Evolutionary conservation across 1,140 invertebrate genomes (phyloP), one percentile per base, ranked within the genome.

Genomic region (Aplysia californica): DNA sequence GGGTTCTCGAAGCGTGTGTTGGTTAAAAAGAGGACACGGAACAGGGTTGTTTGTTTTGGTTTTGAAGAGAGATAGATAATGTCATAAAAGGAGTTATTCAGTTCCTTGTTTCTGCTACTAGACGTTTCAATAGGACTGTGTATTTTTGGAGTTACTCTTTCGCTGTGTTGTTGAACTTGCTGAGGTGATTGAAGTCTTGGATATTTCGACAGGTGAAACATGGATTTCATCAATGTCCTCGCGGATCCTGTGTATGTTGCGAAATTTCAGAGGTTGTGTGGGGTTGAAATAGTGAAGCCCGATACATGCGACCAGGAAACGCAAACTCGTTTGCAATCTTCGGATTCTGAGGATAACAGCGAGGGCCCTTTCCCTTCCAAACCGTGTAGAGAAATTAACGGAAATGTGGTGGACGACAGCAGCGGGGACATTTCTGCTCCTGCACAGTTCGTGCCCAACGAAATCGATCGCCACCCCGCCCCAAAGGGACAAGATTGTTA

Each of bases 251-350:
- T 23, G 2, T 29, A 44, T 50, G 72, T 75, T 33, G 72, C 72
- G 4, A 55, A 3, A 36, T 44, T 75, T 75, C 72, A 75, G 36
- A 50, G 61, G 2, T n/a, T 66, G 20, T 75, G 72, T 59, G 72
- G 72, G 3, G 61, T 75, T 3, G 41, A 44, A n/a, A n/a, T 26
- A 5, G 61, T 44, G 21, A 75, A 75, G 66, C 72, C 72, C 18
- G 59, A 39, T 2, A 75, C 58, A 3, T 50, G 58, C 38, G 72
- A 75, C 41, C 72, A 75, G 26, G 38, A 75, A 26, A 75, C 72
- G 26, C 72, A 75, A 29, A 75, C 72, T 0, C 35, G 36, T 21
- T 23, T 26, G 15, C 33, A 55, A 71, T 58, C 68, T 21, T 41
- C 70, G 10, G 58, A 73, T 55, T 71, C 69, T 26, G 70, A 59